Conservation (phyloP, 2,888 invertebrate genomes). For the Eupithecia centaureata region DNA sequence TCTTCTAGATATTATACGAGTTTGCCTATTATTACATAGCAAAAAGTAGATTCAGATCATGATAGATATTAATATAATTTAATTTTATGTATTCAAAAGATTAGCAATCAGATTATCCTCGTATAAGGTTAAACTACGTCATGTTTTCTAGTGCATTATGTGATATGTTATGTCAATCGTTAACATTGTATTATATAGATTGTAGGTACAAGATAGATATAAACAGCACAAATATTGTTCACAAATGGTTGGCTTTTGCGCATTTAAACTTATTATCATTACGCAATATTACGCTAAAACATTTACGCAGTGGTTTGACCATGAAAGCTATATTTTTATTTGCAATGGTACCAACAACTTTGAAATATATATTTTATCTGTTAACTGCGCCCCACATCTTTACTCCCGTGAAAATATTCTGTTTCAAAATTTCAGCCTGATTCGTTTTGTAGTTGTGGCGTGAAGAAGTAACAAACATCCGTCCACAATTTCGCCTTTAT, state of each 20-base stretch:
- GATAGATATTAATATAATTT: background rate
- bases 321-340: background rate
- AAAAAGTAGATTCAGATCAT: background rate
- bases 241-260: constrained; percentile 17
- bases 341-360: background rate
- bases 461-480: too few relatives aligned
- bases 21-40: too few relatives aligned
- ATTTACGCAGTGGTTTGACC: constrained; percentile 7
- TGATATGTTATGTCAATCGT: background rate
- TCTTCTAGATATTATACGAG: background rate
- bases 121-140: background rate
- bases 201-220: background rate
- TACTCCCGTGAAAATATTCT: too few relatives aligned
- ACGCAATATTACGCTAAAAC: constrained; percentile 19
- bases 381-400: too few relatives aligned
- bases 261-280: constrained; percentile 22
- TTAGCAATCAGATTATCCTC: background rate
- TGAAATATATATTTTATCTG: background rate
- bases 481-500: too few relatives aligned
- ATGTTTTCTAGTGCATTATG: background rate
- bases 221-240: constrained; percentile 8
- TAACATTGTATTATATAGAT: background rate
- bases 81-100: background rate
- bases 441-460: too few relatives aligned
- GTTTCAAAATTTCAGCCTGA: too few relatives aligned